Conservation (phyloP, 2,888 invertebrate genomes). For the Drosophila nr. perissopoda region DNA sequence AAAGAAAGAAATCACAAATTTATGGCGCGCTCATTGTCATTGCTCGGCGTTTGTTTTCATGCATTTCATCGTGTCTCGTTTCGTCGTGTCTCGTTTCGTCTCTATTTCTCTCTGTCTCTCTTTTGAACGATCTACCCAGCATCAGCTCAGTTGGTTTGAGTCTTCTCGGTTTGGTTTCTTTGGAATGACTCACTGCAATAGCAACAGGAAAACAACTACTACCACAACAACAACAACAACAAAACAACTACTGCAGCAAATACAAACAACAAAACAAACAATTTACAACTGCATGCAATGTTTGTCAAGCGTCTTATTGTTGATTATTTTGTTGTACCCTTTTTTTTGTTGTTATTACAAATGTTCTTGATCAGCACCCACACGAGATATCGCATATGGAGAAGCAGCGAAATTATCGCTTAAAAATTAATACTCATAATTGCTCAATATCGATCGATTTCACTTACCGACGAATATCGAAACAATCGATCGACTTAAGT, state of each 20-base stretch:
- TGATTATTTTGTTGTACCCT: conserved; percentile 27
- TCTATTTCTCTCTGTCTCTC: conserved; percentile 5
- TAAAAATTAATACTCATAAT: background rate
- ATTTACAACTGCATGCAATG: conserved; percentile 53
- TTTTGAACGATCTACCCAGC: conserved; percentile 9
- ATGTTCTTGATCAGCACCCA: background rate
- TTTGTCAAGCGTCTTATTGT: conserved; percentile 4
- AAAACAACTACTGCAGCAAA: conserved; percentile 23
- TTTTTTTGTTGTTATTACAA: background rate
- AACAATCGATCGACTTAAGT: background rate
- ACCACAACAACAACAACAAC: conserved; percentile 19
- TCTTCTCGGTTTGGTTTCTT: conserved; percentile 18
- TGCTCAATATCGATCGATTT: background rate
- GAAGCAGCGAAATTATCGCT: background rate
- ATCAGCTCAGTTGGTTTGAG: conserved; percentile 2
- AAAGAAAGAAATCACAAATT: conserved; percentile 70
- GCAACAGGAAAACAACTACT: conserved; percentile 24
- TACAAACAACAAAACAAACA: conserved; percentile 28
- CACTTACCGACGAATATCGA: background rate
- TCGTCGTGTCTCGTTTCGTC: conserved; percentile 8
- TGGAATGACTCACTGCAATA: conserved; percentile 53
- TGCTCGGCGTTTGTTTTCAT: conserved; percentile 24
- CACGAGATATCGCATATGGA: background rate
- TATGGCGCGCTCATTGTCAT: conserved; percentile 64
- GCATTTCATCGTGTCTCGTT: background rate